A percentile compares a stretch with the other conserved stretches of the same genome.
Evolutionary conservation across 2,797 vertebrate species (phyloP).

Genomic region (Margarornis squamiger): DNA sequence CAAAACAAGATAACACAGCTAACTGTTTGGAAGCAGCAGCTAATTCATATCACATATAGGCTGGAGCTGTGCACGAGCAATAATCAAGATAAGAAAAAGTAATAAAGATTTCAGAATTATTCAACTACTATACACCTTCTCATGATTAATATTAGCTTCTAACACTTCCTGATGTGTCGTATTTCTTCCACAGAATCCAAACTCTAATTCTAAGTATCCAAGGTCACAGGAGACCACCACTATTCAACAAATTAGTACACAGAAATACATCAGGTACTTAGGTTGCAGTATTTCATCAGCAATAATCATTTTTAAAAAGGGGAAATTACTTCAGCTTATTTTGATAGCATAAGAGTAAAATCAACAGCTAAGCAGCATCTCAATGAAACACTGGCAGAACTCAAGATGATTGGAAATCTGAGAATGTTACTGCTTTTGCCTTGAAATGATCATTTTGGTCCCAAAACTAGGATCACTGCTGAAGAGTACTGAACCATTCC

Average conservation of each 20-base stretch:
- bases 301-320: not conserved
- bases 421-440: not conserved
- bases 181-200: not conserved
- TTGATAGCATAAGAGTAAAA: not conserved
- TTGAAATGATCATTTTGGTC: not conserved
- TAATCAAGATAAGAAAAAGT: conserved; percentile 30
- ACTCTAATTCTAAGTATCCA: not conserved
- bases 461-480: not conserved
- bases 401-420: not conserved
- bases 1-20: not conserved
- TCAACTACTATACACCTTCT: conserved; percentile 6
- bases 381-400: not conserved
- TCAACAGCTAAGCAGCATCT: not conserved
- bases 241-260: not conserved
- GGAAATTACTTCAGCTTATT: not conserved
- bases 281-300: not conserved
- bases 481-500: not conserved
- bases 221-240: not conserved
- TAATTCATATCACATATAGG: not conserved
- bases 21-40: conserved; percentile 28
- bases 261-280: not conserved
- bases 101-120: conserved; percentile 56
- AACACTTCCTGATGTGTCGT: conserved; percentile 19
- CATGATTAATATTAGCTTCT: not conserved
- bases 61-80: not conserved